Base-by-base conservation (phyloP, 1,140 invertebrate species). In the Drosophila neocordata region DNA sequence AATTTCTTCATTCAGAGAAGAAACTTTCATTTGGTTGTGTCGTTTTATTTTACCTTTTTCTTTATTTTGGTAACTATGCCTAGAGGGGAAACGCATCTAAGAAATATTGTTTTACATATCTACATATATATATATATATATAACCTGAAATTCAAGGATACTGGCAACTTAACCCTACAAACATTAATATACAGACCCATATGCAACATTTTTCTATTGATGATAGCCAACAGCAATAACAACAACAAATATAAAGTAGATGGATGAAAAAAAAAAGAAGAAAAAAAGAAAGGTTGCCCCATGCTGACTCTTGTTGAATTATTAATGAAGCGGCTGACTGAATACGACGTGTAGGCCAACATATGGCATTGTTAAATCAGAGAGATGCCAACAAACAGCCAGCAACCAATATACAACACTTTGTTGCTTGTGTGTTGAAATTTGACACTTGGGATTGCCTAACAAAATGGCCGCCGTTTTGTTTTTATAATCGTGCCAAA, bases 271-370 rank as follows among this genome's bases (percentile, higher is more conserved):
- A 15, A 41, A 15, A 38, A n/a, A 4, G 13, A 38, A 1, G 6
- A 1, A 7, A 15, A 8, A 20, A 20, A 73, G 73, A 85, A 85
- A 87, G 82, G 70, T 87, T 71, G 53, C 41, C 69, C 56, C 38
- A 51, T 63, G 69, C 58, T 59, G 66, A 63, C 78, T 78, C 55
- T 70, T 79, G 72, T 79, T 88, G 83, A 88, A 88, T 88, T 88
- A 88, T 88, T 88, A 89, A 88, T 88, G 79, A 88, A 88, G 71
- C 65, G 53, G 38, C 65, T 77, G 61, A 27, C 56, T 41, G 53
- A 37, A 1, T 7, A 48, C 6, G 9, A 41, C 44, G 60, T 69
- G 44, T 65, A 44, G 31, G 37, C 63, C 60, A 57, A 63, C 69
- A 80, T 53, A 77, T 76, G 73, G 65, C 57, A 56, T 69, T 77